These are phyloP conservation scores for Bradynema listronoti DNA, from an alignment of 1,140 invertebrate genomes.

Conservation along the genomic window DNA sequence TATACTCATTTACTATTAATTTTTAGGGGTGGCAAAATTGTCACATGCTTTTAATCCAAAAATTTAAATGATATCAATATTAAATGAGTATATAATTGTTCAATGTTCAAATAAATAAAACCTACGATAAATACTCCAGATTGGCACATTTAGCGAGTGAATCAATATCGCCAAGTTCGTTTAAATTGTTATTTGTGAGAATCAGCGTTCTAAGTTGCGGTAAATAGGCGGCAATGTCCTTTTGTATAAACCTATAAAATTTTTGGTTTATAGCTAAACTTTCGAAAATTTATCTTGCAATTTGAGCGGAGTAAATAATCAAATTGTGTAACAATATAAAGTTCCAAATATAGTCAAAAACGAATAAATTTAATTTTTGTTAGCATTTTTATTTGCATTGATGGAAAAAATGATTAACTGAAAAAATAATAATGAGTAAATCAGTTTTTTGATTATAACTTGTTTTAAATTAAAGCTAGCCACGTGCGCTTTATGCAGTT, in stretches of 20 bases:
- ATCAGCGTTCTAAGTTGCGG: conserved; percentile 83
- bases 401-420: conserved; percentile 31
- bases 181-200: conserved; percentile 87
- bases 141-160: conserved; percentile 71
- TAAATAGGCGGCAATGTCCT: conserved; percentile 76
- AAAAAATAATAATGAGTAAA: not conserved
- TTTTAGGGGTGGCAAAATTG: not conserved
- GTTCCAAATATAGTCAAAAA: too few species aligned
- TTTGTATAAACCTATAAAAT: conserved; percentile 59
- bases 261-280: too few species aligned
- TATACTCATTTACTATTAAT: too few species aligned
- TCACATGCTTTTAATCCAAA: conserved; percentile 22
- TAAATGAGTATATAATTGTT: not conserved
- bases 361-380: too few species aligned
- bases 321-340: too few species aligned
- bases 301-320: too few species aligned
- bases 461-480: too few species aligned
- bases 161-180: conserved; percentile 88
- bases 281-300: too few species aligned
- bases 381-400: conserved; percentile 72
- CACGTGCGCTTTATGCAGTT: too few species aligned
- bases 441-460: conserved; percentile 74
- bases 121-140: conserved; percentile 69
- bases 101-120: not conserved
- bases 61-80: conserved; percentile 13